Conservation (phyloP, 2,113 vertebrate species). For the Rhegmatorhina hoffmannsi region DNA sequence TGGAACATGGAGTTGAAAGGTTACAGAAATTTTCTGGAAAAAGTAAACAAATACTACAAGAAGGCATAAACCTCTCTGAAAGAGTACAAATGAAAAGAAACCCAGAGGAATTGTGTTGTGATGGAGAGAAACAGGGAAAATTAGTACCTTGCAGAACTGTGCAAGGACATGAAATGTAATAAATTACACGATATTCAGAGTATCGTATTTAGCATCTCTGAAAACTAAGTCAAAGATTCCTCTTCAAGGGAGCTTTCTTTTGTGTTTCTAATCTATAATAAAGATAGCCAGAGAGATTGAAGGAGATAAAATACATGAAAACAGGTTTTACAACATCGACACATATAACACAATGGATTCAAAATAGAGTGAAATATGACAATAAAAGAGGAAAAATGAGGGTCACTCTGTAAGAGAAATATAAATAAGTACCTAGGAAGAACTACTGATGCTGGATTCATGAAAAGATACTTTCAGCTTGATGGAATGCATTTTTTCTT, state of each 20-base stretch:
- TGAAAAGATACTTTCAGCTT: neutral
- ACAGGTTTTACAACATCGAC: neutral
- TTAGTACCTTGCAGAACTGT: neutral
- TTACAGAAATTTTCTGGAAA: neutral
- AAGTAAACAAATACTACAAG: neutral
- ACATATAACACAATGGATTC: neutral
- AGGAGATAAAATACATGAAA: neutral
- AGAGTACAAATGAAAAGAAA: neutral
- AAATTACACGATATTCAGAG: neutral
- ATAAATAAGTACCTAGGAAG: neutral
- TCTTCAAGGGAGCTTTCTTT: neutral
- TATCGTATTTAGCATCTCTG: neutral
- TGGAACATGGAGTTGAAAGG: neutral
- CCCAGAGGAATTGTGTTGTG: neutral
- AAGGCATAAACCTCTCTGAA: neutral
- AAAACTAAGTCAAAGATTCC: neutral
- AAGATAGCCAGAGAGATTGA: neutral
- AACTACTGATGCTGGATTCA: neutral
- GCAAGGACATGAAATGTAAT: neutral
- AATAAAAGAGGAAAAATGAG: neutral
- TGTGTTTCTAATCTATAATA: neutral
- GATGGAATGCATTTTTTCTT: neutral
- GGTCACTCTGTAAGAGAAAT: neutral
- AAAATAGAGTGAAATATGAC: neutral
- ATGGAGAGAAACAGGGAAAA: neutral